A percentile compares a stretch with the other conserved stretches of the same genome.
Conservation (phyloP, 2,888 invertebrate genomes). For the Tachina lurida region DNA sequence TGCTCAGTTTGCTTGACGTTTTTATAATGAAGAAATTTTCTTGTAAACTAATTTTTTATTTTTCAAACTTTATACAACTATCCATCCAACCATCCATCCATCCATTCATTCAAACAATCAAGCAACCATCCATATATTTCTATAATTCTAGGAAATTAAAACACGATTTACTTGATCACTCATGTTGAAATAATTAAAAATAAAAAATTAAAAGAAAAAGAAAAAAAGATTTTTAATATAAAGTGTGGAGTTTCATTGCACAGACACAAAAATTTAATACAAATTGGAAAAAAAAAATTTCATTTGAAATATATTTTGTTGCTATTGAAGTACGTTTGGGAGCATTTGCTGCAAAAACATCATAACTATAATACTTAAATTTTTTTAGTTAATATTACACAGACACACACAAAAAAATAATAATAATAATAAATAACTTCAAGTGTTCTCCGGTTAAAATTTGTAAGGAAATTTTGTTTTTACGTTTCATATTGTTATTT, state of each 20-base stretch:
- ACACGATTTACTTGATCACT: constrained; percentile 69
- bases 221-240: not conserved
- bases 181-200: constrained; percentile 71
- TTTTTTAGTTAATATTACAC: no score
- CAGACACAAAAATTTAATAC: constrained; percentile 11
- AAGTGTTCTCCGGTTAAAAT: no score
- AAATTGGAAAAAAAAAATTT: constrained; percentile 20
- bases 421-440: no score
- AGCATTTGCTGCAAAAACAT: no score
- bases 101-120: constrained; percentile 24
- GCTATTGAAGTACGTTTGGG: not conserved
- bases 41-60: constrained; percentile 28
- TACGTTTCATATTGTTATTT: no score
- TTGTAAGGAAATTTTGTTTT: no score
- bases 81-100: constrained; percentile 14
- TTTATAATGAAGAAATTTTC: constrained; percentile 52
- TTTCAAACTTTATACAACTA: constrained; percentile 14
- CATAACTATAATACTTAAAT: no score
- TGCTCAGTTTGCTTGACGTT: constrained; percentile 18
- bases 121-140: constrained; percentile 54
- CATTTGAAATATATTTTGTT: constrained; percentile 44
- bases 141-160: constrained; percentile 68
- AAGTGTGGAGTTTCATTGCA: constrained; percentile 36
- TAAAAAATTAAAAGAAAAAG: constrained; percentile 42
- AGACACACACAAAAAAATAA: no score